Evolutionary conservation across 2,113 vertebrate species (phyloP), one percentile per base, ranked within the genome.

Genomic region (Pedionomus torquatus): DNA sequence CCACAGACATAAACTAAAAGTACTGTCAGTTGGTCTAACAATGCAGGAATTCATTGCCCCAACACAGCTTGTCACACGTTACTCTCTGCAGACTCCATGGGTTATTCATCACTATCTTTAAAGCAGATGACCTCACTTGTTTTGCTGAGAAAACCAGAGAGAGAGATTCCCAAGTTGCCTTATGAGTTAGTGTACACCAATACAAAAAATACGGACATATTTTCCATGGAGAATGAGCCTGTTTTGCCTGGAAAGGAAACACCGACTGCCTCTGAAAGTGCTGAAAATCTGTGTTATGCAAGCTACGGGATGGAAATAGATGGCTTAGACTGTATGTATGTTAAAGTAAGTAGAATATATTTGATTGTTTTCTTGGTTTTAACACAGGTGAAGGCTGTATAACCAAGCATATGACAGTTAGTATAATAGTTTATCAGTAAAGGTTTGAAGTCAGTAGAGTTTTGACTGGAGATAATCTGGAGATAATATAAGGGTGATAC

Each of bases 281-380:
- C 49, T 78, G 61, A 44, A 77, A 64, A 63, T 89, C 49, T 37
- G 30, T 58, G 39, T 46, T 39, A 43, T 31, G 8, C n/a, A 39
- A 83, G 37, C 43, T 51, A 18, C 57, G 44, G 84, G 87, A 95
- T 96, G 95, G 98, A 98, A 98, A 93, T 97, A 92, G 97, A 98
- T 92, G 98, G 98, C 93, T 95, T 99, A 98, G 98, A 97, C 96
- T 98, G 61, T 95, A 98, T 98, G 97, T 99, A 98, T 87, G 89
- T 98, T 60, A 66, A 98, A 97, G 99, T 99, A 98, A 99, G 99
- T 98, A 76, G 78, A 83, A 41, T 57, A 17, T 39, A 7, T 93
- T 95, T 24, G 23, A 0, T 71, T 91, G 8, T 69, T 87, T 57
- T 87, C 41, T 76, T 84, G 48, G 5, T 83, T 91, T 91, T 87